Evolutionary conservation across 2,797 vertebrate species (phyloP), one percentile per base, ranked within the genome.

Genomic region (Alosa sapidissima): DNA sequence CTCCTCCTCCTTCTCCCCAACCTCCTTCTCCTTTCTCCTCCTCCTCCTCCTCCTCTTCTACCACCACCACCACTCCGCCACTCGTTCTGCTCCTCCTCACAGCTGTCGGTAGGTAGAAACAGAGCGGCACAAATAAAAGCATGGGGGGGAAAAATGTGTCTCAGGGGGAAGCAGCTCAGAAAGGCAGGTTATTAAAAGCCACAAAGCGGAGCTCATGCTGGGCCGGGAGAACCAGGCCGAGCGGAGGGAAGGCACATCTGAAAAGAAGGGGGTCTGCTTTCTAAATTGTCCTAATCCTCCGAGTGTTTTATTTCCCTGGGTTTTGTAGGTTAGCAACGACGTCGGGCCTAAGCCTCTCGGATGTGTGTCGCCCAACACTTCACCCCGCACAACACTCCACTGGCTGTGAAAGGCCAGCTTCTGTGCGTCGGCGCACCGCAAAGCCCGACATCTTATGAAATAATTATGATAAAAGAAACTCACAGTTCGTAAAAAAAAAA

Each of bases 181-280:
- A 96, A 97, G 95, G 94, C 96, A 96, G 96, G 97, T 97, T 99
- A 98, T 98, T 99, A 97, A 98, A 97, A 96, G 95, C 96, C 96
- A 97, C 97, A 97, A 97, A 97, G 96, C 96, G 94, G 96, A 97
- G 94, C 95, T 94, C 97, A 96, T 95, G 96, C 96, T 96, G 96
- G 96, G 96, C 94, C 93, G 93, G 94, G 96, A 96, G 96, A 97
- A 97, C 97, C 96, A 96, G 96, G 96, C 95, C 92, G 95, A 93
- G 96, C 95, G 95, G 95, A 95, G 95, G 94, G 94, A 96, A 95
- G 96, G 95, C 95, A 93, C 95, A 96, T 96, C 96, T 96, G 95
- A 96, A 96, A 96, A 94, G 95, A 95, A 95, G 91, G 91, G 87
- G 94, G 94, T 93, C 93, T 92, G 95, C 96, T 96, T 96, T 96